These are phyloP conservation scores for Salvelinus alpinus DNA, from an alignment of 2,113 vertebrate species.

Conservation along the genomic window DNA sequence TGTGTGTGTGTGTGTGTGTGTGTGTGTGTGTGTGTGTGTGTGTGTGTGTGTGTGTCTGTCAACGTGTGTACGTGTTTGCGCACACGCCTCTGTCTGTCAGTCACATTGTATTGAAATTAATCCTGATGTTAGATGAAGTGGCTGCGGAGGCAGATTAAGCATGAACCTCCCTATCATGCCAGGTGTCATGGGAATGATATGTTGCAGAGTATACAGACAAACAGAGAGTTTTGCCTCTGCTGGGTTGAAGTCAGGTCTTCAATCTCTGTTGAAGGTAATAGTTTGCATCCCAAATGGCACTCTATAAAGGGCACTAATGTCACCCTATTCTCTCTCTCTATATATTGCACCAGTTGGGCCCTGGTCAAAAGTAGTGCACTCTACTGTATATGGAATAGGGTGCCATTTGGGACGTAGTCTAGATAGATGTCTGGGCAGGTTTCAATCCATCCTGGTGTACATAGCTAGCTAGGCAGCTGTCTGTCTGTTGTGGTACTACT, in stretches of 20 bases:
- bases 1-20: not conserved
- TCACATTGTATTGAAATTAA: conserved; percentile 8
- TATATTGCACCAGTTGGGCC: not conserved
- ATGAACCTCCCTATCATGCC: not conserved
- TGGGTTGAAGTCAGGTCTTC: too few relatives aligned
- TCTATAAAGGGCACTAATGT: too few relatives aligned
- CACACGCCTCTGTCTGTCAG: not conserved
- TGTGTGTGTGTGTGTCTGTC: not conserved
- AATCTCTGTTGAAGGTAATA: too few relatives aligned
- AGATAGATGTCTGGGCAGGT: conserved; percentile 2
- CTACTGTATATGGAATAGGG: too few relatives aligned
- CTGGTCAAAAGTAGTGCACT: too few relatives aligned
- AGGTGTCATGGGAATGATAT: not conserved
- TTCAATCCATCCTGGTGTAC: too few relatives aligned
- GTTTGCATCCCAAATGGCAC: too few relatives aligned
- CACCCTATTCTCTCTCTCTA: not conserved
- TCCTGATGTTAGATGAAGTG: conserved; percentile 9
- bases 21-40: too few relatives aligned
- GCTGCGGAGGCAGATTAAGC: not conserved
- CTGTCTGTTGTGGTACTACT: not conserved
- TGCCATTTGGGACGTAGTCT: too few relatives aligned
- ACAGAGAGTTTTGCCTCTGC: not conserved
- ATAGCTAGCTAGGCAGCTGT: too few relatives aligned
- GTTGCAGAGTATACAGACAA: not conserved
- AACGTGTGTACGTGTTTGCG: not conserved